Conservation (phyloP, 1,140 invertebrate genomes). For the Physella acuta region DNA sequence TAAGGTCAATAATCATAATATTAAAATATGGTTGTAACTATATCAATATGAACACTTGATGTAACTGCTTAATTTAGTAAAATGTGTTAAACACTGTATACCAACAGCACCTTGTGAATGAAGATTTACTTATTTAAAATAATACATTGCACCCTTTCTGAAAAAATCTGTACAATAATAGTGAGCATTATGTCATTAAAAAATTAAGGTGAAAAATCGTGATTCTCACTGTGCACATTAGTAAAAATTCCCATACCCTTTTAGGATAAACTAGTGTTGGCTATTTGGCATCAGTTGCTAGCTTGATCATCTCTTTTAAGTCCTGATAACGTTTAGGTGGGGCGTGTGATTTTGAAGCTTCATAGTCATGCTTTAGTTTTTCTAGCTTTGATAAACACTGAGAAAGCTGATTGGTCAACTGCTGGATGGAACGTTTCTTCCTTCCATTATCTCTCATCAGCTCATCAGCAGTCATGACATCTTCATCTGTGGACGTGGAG, state of each 20-base stretch:
- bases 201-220: background rate
- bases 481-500: conserved; percentile 19
- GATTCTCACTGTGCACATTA: background rate
- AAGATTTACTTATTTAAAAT: background rate
- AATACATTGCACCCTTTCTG: background rate
- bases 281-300: conserved; percentile 13
- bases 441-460: conserved; percentile 35
- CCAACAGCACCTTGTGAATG: background rate
- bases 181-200: background rate
- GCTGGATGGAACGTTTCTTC: conserved; percentile 31
- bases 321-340: conserved; percentile 30
- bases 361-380: conserved; percentile 32
- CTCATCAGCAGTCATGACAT: conserved; percentile 26
- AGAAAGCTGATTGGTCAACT: conserved; percentile 29
- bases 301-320: conserved; percentile 43
- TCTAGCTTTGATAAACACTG: conserved; percentile 32
- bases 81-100: background rate
- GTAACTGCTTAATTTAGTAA: no score
- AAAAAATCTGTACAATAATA: background rate
- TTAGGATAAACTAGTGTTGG: no score
- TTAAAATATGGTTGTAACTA: no score
- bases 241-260: background rate
- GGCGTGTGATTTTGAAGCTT: conserved; percentile 33
- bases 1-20: no score
- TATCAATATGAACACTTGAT: no score